Base-by-base conservation (phyloP, 2,797 vertebrate species). In the Neosilurus hyrtlii region DNA sequence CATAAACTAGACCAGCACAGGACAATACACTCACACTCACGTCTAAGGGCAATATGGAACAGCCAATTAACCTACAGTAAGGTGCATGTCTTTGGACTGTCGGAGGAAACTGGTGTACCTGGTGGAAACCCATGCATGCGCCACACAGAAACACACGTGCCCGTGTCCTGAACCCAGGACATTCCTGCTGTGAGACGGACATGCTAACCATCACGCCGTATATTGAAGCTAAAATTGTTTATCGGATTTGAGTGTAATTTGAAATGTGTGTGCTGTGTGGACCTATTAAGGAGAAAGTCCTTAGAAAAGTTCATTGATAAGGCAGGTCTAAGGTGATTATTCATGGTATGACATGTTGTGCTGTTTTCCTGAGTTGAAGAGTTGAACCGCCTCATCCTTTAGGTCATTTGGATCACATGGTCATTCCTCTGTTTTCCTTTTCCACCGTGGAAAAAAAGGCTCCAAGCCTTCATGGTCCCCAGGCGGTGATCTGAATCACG, bases 341-440 rank as follows among this genome's bases (percentile, higher is more conserved):
- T 18, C 14, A 63, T 78, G 61, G 52, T 65, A 30, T 65, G 61
- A 79, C 43, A 65, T 78, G 43, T 9, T 51, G n/a, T 30, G 26
- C 43, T 18, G 15, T 78, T 30, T 20, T 20, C 76, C 59, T 26
- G 22, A 77, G 37, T 62, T 77, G 37, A 77, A 77, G 8, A 49
- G 30, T 63, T 76, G 20, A 77, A 61, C 10, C 1, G 37, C 16
- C 35, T 49, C 56, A 62, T 61, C 57, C 7, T 74, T 14, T 35
- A 74, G 72, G 72, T 74, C 54, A 57, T 49, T 49, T 77, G 74
- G 57, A 77, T 77, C 75, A 26, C 16, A 49, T 10, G 14, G 59
- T 77, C 37, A 62, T 62, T 77, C 49, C 24, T 77, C 57, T 62
- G 59, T 26, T 77, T 77, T 51, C 4, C 37, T 30, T 26, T 65